These are phyloP conservation scores for Pseudomyrmex flavicornis DNA, from an alignment of 1,140 invertebrate species.

Conservation along the genomic window DNA sequence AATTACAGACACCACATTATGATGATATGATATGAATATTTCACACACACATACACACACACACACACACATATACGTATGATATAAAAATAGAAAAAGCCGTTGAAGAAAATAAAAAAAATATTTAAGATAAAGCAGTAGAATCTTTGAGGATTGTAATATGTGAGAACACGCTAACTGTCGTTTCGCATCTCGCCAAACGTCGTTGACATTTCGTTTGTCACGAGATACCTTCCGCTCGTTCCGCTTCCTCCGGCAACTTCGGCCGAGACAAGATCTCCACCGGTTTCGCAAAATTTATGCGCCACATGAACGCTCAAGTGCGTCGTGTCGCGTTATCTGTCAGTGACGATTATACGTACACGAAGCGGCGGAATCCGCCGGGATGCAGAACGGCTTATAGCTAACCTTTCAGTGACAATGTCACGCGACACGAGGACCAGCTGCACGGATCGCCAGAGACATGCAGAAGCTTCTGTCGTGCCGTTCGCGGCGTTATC, in stretches of 20 bases:
- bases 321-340: conserved; percentile 10
- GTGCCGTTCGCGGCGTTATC: not conserved
- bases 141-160: conserved; percentile 2
- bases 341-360: conserved; percentile 41
- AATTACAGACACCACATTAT: not conserved
- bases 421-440: conserved; percentile 62
- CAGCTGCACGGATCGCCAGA: conserved; percentile 30
- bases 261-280: conserved; percentile 19
- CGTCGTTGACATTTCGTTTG: conserved; percentile 47
- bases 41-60: no score
- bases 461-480: not conserved
- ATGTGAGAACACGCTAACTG: conserved; percentile 13
- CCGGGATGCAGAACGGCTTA: conserved; percentile 50
- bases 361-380: not conserved
- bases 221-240: conserved; percentile 26
- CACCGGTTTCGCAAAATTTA: conserved; percentile 58
- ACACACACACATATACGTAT: no score
- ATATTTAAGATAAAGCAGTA: not conserved
- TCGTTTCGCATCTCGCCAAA: not conserved
- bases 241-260: conserved; percentile 28
- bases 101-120: no score
- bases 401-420: conserved; percentile 57
- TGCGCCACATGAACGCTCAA: conserved; percentile 16
- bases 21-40: not conserved
- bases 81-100: not conserved